A percentile compares a stretch with the other conserved stretches of the same genome.
Conservation (phyloP, 92 coral and sea anemone genomes). For the Phenganax marumi region DNA sequence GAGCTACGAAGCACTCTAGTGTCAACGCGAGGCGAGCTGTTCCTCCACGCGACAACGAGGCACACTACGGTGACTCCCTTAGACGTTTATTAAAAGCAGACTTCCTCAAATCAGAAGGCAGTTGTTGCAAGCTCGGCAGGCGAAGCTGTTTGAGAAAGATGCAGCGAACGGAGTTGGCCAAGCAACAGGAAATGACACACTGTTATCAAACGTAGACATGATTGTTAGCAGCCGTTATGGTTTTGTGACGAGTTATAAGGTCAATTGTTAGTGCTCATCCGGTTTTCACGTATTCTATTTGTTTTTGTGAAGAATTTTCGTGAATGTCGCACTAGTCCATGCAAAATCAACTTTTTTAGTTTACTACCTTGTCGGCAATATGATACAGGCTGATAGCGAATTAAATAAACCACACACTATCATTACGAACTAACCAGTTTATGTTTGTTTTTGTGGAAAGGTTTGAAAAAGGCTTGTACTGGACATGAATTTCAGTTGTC, state of each 20-base stretch:
- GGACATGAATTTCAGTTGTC: too few relatives aligned
- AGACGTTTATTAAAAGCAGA: background rate
- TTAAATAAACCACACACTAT: too few relatives aligned
- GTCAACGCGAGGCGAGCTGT: constrained; percentile 1
- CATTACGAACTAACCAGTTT: too few relatives aligned
- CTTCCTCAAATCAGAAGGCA: background rate
- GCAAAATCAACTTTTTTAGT: too few relatives aligned
- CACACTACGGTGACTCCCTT: background rate
- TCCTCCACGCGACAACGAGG: background rate
- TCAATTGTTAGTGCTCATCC: background rate
- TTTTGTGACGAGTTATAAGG: background rate
- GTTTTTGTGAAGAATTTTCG: too few relatives aligned
- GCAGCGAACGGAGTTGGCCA: background rate
- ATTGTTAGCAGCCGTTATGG: background rate
- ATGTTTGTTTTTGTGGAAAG: too few relatives aligned
- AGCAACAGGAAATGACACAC: constrained; percentile 10
- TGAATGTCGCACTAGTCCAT: too few relatives aligned
- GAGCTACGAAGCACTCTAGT: background rate
- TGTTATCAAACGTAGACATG: background rate
- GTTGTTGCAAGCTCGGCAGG: constrained; percentile 2
- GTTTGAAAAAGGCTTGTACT: too few relatives aligned
- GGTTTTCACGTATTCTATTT: too few relatives aligned
- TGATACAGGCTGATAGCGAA: too few relatives aligned
- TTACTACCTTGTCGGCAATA: too few relatives aligned
- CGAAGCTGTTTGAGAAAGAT: background rate